A percentile compares a stretch with the other conserved stretches of the same genome.
Evolutionary conservation across 2,888 invertebrate genomes (phyloP).

Genomic region (Sicus ferrugineus): DNA sequence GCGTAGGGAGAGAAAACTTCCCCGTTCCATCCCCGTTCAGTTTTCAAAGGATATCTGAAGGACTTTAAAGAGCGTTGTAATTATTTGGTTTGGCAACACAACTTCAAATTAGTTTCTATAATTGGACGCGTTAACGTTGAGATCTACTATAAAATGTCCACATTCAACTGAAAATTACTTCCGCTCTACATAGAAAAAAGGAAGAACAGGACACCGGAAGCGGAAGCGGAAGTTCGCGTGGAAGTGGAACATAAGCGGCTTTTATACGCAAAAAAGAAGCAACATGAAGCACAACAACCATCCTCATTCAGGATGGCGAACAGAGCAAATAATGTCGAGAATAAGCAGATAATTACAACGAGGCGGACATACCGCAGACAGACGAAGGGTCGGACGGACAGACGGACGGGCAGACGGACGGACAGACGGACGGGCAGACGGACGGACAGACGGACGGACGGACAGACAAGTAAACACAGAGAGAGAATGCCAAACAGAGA

Average conservation of each 20-base stretch:
- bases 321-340: conserved; percentile 35
- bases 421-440: conserved; percentile 9
- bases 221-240: background rate
- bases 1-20: background rate
- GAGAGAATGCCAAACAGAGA: background rate
- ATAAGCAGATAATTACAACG: conserved; percentile 48
- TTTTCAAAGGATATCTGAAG: background rate
- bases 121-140: conserved; percentile 21
- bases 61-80: background rate
- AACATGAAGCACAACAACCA: background rate
- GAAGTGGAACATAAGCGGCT: conserved; percentile 32
- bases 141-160: conserved; percentile 10
- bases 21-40: background rate
- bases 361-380: conserved; percentile 42
- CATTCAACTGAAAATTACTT: conserved; percentile 24
- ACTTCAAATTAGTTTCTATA: conserved; percentile 1
- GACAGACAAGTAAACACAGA: background rate
- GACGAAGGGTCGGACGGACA: background rate
- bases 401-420: conserved; percentile 3
- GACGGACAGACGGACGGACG: background rate
- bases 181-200: background rate
- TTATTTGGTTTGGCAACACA: background rate
- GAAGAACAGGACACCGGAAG: background rate
- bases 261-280: conserved; percentile 21
- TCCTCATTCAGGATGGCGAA: background rate